Evolutionary conservation across 2,888 invertebrate genomes (phyloP).

Genomic region (Hipparchia semele): DNA sequence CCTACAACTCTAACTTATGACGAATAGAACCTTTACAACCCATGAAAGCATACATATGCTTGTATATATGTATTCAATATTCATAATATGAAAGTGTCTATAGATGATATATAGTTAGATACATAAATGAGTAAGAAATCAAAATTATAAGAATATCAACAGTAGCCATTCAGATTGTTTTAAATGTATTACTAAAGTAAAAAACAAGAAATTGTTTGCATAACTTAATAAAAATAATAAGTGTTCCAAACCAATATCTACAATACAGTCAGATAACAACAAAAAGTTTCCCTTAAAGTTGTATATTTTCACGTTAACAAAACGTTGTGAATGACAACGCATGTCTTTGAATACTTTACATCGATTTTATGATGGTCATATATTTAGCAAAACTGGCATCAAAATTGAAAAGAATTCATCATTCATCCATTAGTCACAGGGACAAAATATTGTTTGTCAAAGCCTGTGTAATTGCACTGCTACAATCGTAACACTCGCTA

Average conservation of each 20-base stretch:
- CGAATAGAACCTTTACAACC: too few relatives aligned
- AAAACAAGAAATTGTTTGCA: conserved; percentile 22
- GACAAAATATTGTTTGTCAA: conserved; percentile 78
- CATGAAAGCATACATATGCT: too few relatives aligned
- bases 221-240: conserved; percentile 44
- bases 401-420: conserved; percentile 79
- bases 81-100: too few relatives aligned
- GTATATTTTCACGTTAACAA: conserved; percentile 61
- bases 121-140: too few relatives aligned
- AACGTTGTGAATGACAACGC: conserved; percentile 72
- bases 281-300: conserved; percentile 70
- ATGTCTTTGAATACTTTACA: conserved; percentile 70
- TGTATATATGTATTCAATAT: too few relatives aligned
- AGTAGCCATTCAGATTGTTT: too few relatives aligned
- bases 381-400: conserved; percentile 75
- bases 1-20: too few relatives aligned
- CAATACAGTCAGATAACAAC: conserved; percentile 57
- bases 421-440: conserved; percentile 82
- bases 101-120: too few relatives aligned
- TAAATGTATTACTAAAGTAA: not conserved
- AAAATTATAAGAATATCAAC: too few relatives aligned
- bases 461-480: conserved; percentile 74
- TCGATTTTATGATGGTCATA: conserved; percentile 75
- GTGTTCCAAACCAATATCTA: conserved; percentile 53
- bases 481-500: conserved; percentile 80